phyloP scores from a whole-genome alignment of 1,140 invertebrate species.

The Drosophila arizonae region DNA sequence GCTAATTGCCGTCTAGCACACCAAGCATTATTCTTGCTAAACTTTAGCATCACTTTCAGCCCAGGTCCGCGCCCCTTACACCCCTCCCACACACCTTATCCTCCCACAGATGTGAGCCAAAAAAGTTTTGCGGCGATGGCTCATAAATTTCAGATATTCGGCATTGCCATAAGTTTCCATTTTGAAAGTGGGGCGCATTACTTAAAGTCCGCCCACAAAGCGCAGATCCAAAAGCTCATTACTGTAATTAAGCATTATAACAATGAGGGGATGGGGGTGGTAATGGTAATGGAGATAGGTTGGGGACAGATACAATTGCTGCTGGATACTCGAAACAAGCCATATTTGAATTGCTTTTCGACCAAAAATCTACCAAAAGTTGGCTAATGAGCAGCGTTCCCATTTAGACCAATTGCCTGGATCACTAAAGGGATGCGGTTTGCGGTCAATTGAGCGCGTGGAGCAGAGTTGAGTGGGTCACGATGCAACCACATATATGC shows the following conservation, averaged over 20 bases:
- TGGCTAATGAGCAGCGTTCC: constrained; percentile 38
- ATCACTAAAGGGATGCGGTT: constrained; percentile 1
- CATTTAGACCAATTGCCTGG: constrained; percentile 60
- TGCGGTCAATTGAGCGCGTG: background rate
- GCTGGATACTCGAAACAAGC: constrained; percentile 47
- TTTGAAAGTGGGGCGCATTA: constrained; percentile 32
- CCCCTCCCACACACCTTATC: too few relatives aligned
- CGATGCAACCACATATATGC: background rate
- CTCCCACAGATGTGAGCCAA: constrained; percentile 13
- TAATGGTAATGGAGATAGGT: too few relatives aligned
- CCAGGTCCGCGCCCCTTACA: background rate
- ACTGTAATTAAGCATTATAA: constrained; percentile 63
- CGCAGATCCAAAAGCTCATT: constrained; percentile 73
- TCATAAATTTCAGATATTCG: constrained; percentile 74
- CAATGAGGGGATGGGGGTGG: background rate
- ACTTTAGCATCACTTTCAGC: constrained; percentile 57
- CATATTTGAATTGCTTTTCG: constrained; percentile 68
- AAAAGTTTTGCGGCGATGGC: constrained; percentile 53
- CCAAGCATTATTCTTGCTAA: constrained; percentile 27
- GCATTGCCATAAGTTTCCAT: constrained; percentile 67
- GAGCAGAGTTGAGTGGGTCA: background rate
- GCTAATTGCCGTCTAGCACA: constrained; percentile 20
- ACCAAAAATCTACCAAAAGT: constrained; percentile 16
- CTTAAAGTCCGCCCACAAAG: constrained; percentile 22
- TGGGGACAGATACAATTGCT: constrained; percentile 8